A percentile compares a stretch with the other conserved stretches of the same genome.
Evolutionary conservation across 2,113 vertebrate genomes (phyloP).

Genomic region (Pachycephala philippinensis): DNA sequence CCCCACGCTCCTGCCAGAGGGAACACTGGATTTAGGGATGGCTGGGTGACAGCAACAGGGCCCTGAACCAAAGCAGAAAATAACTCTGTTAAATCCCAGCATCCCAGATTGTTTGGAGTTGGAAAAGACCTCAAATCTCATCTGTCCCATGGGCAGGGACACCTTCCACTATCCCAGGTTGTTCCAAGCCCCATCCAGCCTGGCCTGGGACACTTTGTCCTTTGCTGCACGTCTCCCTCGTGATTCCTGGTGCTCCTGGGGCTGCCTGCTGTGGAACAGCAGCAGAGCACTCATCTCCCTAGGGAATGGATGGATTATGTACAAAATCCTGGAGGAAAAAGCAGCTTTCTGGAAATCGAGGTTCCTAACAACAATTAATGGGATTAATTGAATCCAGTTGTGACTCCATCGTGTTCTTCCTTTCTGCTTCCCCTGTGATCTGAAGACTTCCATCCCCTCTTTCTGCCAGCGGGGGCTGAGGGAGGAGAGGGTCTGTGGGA

Average conservation of each 20-base stretch:
- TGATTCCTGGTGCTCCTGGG: neutral
- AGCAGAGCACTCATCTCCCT: neutral
- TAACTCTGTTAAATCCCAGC: neutral
- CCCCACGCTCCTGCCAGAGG: accelerated
- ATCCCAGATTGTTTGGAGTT: neutral
- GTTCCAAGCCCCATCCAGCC: neutral
- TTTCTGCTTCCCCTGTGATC: neutral
- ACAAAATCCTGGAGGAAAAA: neutral
- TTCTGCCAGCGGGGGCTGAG: neutral
- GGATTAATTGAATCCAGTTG: neutral
- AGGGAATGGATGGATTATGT: neutral
- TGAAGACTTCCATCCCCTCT: neutral
- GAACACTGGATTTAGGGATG: accelerated
- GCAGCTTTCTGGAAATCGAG: neutral
- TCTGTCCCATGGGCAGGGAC: neutral
- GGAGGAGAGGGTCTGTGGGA: neutral
- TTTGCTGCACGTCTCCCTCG: accelerated
- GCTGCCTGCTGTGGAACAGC: neutral
- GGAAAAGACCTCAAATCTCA: neutral
- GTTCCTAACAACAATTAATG: neutral
- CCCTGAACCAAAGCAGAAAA: neutral
- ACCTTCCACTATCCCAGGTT: neutral
- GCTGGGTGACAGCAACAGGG: neutral
- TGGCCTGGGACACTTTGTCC: neutral
- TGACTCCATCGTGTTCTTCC: neutral